Base-by-base conservation (phyloP, 1,140 invertebrate genomes). In the Cyclargus thomasi region DNA sequence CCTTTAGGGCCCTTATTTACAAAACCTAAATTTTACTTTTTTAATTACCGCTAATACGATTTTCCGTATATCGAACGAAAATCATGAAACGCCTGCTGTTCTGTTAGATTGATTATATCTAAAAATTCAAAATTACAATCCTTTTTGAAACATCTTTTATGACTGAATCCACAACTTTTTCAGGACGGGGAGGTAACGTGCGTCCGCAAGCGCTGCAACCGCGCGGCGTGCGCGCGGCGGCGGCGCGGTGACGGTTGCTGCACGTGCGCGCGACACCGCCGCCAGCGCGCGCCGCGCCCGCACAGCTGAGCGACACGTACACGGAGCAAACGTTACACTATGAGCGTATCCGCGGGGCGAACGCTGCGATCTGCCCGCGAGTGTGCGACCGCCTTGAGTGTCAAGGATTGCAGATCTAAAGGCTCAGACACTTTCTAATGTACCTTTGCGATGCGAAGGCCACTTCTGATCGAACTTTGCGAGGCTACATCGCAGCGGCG, bases 161-260 rank as follows among this genome's bases (percentile, higher is more conserved):
- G 14, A 47, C 39, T 8, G 1, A 16, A 0, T 47, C 21, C 53
- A n/a, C n/a, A 67, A 63, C 29, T 65, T 62, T 71, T 91, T 1
- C 87, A 97, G 96, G 95, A 97, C 80, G 95, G 95, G 62, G 93
- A 93, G 76, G 93, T 95, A 55, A 95, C 93, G 72, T 97, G 96
- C 80, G 93, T 94, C 69, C 91, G 95, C 68, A 95, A 95, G 73
- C 93, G 94, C n/a, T 97, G 96, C 88, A 93, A 94, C 14, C 93
- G 93, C 59, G 93, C 93, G n/a, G 92, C 94, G 14, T 96, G 95
- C 88, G 92, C 76, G 74, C 76, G 79, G 67, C 82, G 86, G 63
- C 80, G 85, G 68, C 85, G 86, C 71, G 85, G 80, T 63, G 84
- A 82, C 76, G 79, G 76, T 57, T 87, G 85, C 79, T 87, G 82